Evolutionary conservation across 1,140 invertebrate genomes (phyloP).

Genomic region (Agrilus planipennis): DNA sequence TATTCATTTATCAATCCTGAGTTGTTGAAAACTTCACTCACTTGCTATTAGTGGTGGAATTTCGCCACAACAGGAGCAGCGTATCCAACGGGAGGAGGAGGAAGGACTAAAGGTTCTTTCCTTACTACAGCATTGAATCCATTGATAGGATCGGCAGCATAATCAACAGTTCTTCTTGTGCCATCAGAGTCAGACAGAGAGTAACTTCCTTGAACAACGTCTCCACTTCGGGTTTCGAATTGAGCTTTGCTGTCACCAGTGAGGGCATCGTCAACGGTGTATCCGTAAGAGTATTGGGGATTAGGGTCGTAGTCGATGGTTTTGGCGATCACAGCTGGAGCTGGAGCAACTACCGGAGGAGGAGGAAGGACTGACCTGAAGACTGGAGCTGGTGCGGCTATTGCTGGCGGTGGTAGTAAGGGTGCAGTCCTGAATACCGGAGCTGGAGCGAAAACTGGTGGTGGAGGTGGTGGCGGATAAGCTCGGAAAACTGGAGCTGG

Average conservation of each 20-base stretch:
- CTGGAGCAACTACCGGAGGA: slow-evolving; percentile 32
- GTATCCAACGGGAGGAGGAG: slow-evolving; percentile 4
- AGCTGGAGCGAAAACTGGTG: slow-evolving; percentile 6
- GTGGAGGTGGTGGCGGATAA: slow-evolving; percentile 11
- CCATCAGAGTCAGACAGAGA: slow-evolving; percentile 38
- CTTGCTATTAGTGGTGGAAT: too few relatives aligned
- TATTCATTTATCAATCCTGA: too few relatives aligned
- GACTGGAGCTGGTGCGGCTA: slow-evolving; percentile 21
- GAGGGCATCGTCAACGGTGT: slow-evolving; percentile 41
- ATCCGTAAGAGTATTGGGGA: slow-evolving; percentile 39
- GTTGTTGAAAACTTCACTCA: too few relatives aligned
- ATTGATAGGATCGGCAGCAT: slow-evolving; percentile 25
- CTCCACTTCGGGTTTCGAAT: slow-evolving; percentile 42
- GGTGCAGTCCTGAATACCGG: background rate
- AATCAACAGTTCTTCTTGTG: slow-evolving; percentile 33
- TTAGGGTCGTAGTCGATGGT: slow-evolving; percentile 37
- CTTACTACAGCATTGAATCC: slow-evolving; percentile 20
- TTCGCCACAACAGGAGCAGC: slow-evolving; percentile 9
- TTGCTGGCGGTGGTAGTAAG: too few relatives aligned
- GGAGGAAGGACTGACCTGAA: slow-evolving; percentile 34
- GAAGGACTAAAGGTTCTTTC: slow-evolving; percentile 8
- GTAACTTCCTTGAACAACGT: slow-evolving; percentile 45
- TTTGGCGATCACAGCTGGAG: slow-evolving; percentile 28
- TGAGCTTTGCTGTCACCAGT: slow-evolving; percentile 44
- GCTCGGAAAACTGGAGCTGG: slow-evolving; percentile 7